phyloP scores from a whole-genome alignment of 2,888 invertebrate species.

The Macaria liturata region DNA sequence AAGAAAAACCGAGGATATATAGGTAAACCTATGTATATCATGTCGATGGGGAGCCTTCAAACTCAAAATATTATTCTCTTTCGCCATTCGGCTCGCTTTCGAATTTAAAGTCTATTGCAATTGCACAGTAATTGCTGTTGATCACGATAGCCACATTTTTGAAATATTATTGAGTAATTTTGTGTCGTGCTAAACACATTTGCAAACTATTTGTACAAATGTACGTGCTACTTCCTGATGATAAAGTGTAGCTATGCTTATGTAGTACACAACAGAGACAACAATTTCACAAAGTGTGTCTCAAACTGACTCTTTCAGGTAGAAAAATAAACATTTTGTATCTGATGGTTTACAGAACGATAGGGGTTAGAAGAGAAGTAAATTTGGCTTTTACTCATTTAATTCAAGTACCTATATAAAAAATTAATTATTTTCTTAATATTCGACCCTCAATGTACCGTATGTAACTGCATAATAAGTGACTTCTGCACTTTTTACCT shows the following conservation, averaged over 20 bases:
- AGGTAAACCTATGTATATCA: not conserved
- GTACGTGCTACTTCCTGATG: not conserved
- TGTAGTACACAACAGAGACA: too few species aligned
- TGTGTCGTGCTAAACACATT: conserved; percentile 8
- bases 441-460: not conserved
- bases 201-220: conserved; percentile 2
- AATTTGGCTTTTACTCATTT: too few species aligned
- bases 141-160: conserved; percentile 34
- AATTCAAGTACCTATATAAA: too few species aligned
- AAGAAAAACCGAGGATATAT: too few species aligned
- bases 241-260: too few species aligned
- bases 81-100: conserved; percentile 49
- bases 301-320: too few species aligned
- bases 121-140: conserved; percentile 32
- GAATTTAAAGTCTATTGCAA: conserved; percentile 38
- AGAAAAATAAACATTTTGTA: too few species aligned
- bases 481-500: conserved; percentile 16
- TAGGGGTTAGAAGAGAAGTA: too few species aligned
- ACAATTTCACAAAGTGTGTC: too few species aligned
- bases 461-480: conserved; percentile 29
- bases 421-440: too few species aligned
- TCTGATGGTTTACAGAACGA: too few species aligned
- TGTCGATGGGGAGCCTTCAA: conserved; percentile 36
- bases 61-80: conserved; percentile 31
- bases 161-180: conserved; percentile 21